Conservation (phyloP, 2,888 invertebrate genomes). For the Steromphala cineraria region DNA sequence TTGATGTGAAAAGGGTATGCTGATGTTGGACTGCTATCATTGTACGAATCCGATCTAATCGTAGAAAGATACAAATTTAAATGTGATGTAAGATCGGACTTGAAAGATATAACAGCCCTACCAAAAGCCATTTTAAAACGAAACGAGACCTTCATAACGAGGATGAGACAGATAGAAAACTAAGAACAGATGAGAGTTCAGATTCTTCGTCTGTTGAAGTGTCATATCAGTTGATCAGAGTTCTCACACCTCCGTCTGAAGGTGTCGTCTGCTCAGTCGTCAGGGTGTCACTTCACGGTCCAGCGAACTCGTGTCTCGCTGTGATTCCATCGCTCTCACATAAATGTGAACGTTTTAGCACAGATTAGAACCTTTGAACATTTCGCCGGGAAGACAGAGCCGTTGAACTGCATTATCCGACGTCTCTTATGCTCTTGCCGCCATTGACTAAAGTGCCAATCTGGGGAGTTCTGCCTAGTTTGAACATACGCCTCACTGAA, state of each 20-base stretch:
- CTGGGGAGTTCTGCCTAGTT: neutral
- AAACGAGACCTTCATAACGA: no score
- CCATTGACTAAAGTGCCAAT: neutral
- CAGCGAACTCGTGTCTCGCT: neutral
- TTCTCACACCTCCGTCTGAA: neutral
- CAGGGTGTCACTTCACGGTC: neutral
- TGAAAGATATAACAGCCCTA: no score
- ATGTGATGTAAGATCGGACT: no score
- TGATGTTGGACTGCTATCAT: no score
- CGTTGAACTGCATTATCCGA: neutral
- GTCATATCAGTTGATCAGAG: no score
- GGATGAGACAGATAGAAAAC: no score
- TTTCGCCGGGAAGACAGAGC: neutral
- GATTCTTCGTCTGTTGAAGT: no score
- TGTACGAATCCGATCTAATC: no score
- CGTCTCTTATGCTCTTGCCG: neutral
- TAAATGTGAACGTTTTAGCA: slow-evolving; percentile 2
- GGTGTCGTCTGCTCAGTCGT: neutral
- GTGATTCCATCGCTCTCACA: neutral
- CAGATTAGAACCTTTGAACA: slow-evolving; percentile 2
- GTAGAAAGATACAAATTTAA: no score
- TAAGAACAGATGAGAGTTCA: no score
- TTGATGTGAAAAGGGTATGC: no score
- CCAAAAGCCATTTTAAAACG: no score
- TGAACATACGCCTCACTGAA: neutral